A percentile compares a stretch with the other conserved stretches of the same genome.
Conservation (phyloP, 2,797 vertebrate species). For the Phoebastria nigripes region DNA sequence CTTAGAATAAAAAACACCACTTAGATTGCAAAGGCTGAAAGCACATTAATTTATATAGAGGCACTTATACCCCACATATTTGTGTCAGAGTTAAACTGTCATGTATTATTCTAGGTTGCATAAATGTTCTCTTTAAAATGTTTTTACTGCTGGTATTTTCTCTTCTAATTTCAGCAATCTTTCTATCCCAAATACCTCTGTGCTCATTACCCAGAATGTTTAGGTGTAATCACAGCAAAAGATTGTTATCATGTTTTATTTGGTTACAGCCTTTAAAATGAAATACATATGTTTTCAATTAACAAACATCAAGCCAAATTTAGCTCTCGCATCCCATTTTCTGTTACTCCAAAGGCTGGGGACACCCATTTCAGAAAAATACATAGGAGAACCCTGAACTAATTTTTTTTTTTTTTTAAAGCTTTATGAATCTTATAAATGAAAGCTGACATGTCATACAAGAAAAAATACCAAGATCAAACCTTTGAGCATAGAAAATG, state of each 20-base stretch:
- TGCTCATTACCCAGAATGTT: background rate
- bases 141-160: background rate
- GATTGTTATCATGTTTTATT: background rate
- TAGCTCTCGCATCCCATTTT: background rate
- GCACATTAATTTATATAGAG: background rate
- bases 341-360: background rate
- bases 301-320: background rate
- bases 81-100: background rate
- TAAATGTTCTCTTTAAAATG: background rate
- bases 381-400: background rate
- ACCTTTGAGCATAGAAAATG: background rate
- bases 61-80: background rate
- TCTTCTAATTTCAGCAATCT: background rate
- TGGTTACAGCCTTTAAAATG: background rate
- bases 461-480: background rate
- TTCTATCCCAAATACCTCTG: background rate
- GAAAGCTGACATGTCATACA: background rate
- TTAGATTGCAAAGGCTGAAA: background rate
- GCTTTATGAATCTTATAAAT: constrained; percentile 10
- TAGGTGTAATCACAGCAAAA: background rate
- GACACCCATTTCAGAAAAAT: background rate
- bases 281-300: background rate
- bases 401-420: background rate
- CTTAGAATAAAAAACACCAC: background rate
- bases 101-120: background rate